Percentiles rank a stretch among this genome's conserved stretches.
These are phyloP conservation scores for Brachyhypopomus gauderio DNA, from an alignment of 2,113 vertebrate species.

Conservation along the genomic window DNA sequence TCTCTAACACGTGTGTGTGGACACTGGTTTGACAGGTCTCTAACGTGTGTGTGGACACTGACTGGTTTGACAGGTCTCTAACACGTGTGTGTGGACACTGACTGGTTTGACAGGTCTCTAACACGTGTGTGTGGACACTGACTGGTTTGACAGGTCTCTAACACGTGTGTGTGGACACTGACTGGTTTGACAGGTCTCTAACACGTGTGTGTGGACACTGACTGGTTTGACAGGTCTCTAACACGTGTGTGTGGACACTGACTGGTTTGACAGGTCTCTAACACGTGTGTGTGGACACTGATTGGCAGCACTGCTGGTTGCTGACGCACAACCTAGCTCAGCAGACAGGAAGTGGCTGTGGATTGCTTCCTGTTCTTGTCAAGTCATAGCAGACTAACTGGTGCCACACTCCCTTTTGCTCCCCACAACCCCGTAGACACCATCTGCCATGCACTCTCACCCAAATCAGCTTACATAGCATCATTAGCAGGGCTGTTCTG, in stretches of 20 bases:
- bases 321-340: slow-evolving; percentile 66
- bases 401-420: slow-evolving; percentile 65
- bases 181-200: background rate
- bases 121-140: background rate
- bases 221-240: slow-evolving; percentile 29
- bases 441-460: slow-evolving; percentile 28
- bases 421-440: too few relatives aligned
- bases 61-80: too few relatives aligned
- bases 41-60: background rate
- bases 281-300: slow-evolving; percentile 53
- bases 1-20: too few relatives aligned
- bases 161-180: too few relatives aligned
- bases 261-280: slow-evolving; percentile 30
- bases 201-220: slow-evolving; percentile 52
- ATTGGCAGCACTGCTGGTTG: slow-evolving; percentile 60
- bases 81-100: too few relatives aligned
- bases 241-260: slow-evolving; percentile 60
- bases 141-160: too few relatives aligned
- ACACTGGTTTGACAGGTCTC: too few relatives aligned
- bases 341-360: slow-evolving; percentile 73
- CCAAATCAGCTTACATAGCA: too few relatives aligned
- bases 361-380: slow-evolving; percentile 77
- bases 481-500: too few relatives aligned
- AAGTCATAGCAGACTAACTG: slow-evolving; percentile 75
- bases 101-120: too few relatives aligned